Evolutionary conservation across 2,888 invertebrate genomes (phyloP).

Genomic region (Hydraecia micacea): DNA sequence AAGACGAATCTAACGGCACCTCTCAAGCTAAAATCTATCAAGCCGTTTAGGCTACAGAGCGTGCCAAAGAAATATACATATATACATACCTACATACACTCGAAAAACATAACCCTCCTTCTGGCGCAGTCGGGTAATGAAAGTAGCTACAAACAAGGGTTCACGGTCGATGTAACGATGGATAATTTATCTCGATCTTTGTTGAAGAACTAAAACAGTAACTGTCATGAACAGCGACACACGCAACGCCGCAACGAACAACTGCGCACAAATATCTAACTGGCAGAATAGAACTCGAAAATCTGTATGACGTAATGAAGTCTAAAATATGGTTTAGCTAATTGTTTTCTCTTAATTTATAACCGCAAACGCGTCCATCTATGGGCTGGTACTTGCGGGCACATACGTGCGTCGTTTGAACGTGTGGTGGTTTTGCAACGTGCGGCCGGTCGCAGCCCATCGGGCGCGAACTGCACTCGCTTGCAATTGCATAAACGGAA

Average conservation of each 20-base stretch:
- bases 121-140: slow-evolving; percentile 22
- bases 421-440: slow-evolving; percentile 82
- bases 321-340: slow-evolving; percentile 48
- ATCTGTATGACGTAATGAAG: slow-evolving; percentile 20
- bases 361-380: slow-evolving; percentile 66
- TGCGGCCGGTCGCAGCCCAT: slow-evolving; percentile 81
- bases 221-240: background rate
- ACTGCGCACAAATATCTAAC: background rate
- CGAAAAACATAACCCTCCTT: too few relatives aligned
- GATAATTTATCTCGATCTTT: slow-evolving; percentile 3
- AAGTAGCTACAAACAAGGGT: slow-evolving; percentile 42
- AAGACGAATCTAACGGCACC: too few relatives aligned
- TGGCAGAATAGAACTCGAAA: background rate
- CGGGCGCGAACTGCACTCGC: slow-evolving; percentile 85
- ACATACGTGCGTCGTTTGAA: slow-evolving; percentile 76
- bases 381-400: slow-evolving; percentile 75
- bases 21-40: too few relatives aligned
- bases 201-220: slow-evolving; percentile 10
- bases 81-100: too few relatives aligned
- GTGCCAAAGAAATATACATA: too few relatives aligned
- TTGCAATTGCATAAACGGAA: slow-evolving; percentile 87
- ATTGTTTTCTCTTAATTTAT: slow-evolving; percentile 66
- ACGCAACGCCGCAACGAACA: background rate
- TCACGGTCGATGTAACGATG: slow-evolving; percentile 18
- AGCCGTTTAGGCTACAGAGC: too few relatives aligned